A percentile compares a stretch with the other conserved stretches of the same genome.
Evolutionary conservation across 2,888 invertebrate genomes (phyloP).

Genomic region (Melinopterus prodromus): DNA sequence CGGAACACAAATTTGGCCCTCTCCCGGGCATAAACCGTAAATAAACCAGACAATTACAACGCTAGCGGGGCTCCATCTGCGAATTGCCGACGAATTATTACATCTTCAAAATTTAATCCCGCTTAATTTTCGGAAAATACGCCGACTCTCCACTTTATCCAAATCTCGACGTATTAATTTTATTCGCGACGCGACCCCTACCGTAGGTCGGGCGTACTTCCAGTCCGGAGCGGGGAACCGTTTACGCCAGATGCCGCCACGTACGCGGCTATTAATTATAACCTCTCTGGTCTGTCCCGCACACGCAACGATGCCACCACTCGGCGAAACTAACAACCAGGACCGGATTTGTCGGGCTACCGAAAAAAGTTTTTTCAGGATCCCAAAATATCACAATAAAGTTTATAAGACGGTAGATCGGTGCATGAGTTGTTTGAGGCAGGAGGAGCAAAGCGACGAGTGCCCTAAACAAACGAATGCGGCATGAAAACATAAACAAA

Average conservation of each 20-base stretch:
- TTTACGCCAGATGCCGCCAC: neutral
- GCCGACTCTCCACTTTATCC: conserved; percentile 6
- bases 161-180: conserved; percentile 23
- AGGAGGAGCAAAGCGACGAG: no score
- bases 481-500: no score
- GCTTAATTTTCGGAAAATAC: conserved; percentile 18
- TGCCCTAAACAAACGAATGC: no score
- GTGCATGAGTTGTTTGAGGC: no score
- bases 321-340: neutral
- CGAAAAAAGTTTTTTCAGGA: no score
- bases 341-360: neutral
- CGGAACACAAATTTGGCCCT: neutral
- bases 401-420: neutral
- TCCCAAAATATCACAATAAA: neutral
- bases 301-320: neutral
- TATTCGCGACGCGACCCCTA: conserved; percentile 11
- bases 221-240: neutral
- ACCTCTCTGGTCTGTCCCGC: neutral
- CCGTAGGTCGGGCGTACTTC: neutral
- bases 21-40: neutral
- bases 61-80: neutral
- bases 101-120: conserved; percentile 22
- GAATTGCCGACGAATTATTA: conserved; percentile 8
- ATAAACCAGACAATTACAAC: neutral
- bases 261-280: neutral